Percentiles rank a stretch among this genome's conserved stretches.
phyloP scores from a whole-genome alignment of 2,113 vertebrate genomes.

The Marmota monax region DNA sequence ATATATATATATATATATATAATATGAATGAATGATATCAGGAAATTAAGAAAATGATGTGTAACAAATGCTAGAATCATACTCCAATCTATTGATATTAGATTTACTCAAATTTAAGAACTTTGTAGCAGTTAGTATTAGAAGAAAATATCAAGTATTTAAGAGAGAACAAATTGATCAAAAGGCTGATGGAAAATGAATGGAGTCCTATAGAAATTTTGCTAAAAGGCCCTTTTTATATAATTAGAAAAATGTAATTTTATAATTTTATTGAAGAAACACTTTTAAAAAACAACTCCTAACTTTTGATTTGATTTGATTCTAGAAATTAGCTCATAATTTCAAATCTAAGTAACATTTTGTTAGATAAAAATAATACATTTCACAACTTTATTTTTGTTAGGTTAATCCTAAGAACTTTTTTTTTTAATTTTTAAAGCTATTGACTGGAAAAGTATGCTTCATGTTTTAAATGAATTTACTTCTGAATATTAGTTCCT shows the following conservation, averaged over 20 bases:
- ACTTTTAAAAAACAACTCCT: background rate
- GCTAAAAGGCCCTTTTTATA: background rate
- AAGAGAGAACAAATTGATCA: background rate
- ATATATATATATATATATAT: too few relatives aligned
- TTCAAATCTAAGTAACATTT: constrained; percentile 1
- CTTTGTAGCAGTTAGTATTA: background rate
- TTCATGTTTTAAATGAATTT: constrained; percentile 13
- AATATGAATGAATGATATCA: background rate
- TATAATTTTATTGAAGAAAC: constrained; percentile 13
- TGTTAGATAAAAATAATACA: constrained; percentile 30
- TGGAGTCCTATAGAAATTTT: background rate
- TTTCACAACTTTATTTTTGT: constrained; percentile 36
- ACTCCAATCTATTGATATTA: background rate
- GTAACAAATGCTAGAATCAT: background rate
- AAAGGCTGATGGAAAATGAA: background rate
- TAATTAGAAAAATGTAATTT: background rate
- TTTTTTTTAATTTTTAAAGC: constrained; percentile 37
- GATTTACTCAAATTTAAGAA: background rate
- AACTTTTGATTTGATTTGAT: constrained; percentile 47
- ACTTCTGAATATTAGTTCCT: background rate
- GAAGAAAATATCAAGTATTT: background rate
- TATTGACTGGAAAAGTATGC: background rate
- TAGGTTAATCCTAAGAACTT: constrained; percentile 10
- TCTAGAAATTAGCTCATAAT: constrained; percentile 12
- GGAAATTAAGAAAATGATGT: background rate